Conservation (phyloP, 2,113 vertebrate genomes). For the Pycnonotus jocosus region DNA sequence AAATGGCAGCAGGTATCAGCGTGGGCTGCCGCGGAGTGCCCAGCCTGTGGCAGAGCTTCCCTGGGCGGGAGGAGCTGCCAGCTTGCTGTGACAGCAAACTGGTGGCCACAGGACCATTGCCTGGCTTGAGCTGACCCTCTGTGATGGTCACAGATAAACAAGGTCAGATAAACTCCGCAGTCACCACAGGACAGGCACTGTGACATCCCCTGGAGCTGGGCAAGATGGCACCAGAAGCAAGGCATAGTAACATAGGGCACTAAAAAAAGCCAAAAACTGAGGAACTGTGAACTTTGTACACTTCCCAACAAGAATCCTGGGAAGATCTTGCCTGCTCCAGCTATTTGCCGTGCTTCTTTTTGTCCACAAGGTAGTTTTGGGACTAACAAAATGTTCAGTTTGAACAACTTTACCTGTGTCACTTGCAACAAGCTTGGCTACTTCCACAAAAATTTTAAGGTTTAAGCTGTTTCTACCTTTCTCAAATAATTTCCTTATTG, state of each 20-base stretch:
- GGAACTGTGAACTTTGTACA: background rate
- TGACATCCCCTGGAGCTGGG: background rate
- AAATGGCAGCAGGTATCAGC: background rate
- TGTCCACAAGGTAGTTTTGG: background rate
- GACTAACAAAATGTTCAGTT: background rate
- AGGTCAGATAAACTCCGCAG: background rate
- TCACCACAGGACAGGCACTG: fast-evolving
- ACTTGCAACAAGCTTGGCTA: background rate
- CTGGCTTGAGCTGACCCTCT: background rate
- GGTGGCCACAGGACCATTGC: background rate
- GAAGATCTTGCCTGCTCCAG: background rate
- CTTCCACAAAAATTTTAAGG: background rate
- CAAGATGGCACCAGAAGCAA: background rate
- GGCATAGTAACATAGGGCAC: background rate
- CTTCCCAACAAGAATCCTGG: background rate
- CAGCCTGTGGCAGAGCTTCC: fast-evolving
- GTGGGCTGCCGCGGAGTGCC: background rate
- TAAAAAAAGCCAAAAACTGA: background rate
- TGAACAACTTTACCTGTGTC: background rate
- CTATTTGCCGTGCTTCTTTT: background rate
- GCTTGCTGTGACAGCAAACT: background rate
- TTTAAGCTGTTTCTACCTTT: background rate
- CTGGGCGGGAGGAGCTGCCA: fast-evolving
- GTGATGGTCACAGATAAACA: background rate
- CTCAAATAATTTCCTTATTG: background rate